Conservation (phyloP, 2,797 vertebrate genomes). For the Premnoplex brunnescens region DNA sequence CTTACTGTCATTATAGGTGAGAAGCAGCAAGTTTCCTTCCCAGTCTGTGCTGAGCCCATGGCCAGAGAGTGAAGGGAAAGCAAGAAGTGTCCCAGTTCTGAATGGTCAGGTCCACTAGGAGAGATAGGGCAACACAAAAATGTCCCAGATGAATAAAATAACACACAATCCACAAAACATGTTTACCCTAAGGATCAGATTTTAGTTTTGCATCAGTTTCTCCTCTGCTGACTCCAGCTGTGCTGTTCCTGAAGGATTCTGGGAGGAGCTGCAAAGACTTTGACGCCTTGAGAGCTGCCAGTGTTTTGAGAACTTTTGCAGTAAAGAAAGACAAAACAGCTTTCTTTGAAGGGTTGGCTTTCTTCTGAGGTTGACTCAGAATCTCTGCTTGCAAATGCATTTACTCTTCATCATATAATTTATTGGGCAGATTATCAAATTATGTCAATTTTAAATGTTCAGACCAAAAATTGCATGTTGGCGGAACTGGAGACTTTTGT, state of each 20-base stretch:
- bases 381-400: neutral
- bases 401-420: neutral
- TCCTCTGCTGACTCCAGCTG: neutral
- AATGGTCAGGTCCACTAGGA: neutral
- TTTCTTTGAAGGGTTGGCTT: neutral
- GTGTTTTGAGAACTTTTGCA: neutral
- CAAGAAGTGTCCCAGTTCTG: neutral
- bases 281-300: neutral
- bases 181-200: neutral
- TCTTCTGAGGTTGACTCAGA: neutral
- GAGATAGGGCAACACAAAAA: neutral
- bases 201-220: neutral
- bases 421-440: neutral
- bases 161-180: neutral
- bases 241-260: neutral
- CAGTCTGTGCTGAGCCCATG: neutral
- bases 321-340: neutral
- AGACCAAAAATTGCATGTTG: neutral
- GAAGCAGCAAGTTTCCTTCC: neutral
- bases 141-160: neutral
- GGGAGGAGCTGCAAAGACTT: neutral
- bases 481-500: neutral
- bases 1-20: neutral
- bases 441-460: neutral
- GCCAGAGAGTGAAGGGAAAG: neutral